phyloP scores from a whole-genome alignment of 2,797 vertebrate species.

The Otus scops region DNA sequence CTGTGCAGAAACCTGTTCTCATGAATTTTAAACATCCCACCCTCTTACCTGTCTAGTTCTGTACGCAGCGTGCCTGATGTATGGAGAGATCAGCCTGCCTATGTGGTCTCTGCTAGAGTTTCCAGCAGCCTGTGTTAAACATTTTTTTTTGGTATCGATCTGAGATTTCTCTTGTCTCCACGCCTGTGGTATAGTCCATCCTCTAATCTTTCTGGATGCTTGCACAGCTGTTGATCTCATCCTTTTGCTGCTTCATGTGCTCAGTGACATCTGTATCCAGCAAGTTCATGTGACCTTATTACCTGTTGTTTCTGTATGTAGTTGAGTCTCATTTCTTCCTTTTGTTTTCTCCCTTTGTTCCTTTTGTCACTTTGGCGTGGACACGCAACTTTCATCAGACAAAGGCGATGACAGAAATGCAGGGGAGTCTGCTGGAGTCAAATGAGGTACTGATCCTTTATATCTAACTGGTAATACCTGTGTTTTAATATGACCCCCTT shows the following conservation, averaged over 20 bases:
- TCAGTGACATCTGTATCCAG: not conserved
- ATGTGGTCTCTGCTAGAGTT: not conserved
- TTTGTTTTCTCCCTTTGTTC: conserved; percentile 66
- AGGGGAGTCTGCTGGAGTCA: conserved; percentile 67
- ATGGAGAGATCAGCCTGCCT: not conserved
- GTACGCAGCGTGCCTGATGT: accelerated
- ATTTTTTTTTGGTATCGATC: accelerated
- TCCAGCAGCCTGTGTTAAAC: not conserved
- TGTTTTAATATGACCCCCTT: not conserved
- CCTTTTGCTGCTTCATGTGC: not conserved
- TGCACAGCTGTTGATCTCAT: not conserved
- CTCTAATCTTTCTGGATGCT: not conserved
- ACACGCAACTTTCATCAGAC: conserved; percentile 63
- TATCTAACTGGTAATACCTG: not conserved
- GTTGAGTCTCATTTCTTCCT: conserved; percentile 60
- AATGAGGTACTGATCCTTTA: conserved; percentile 57
- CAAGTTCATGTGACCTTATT: not conserved
- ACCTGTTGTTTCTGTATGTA: conserved; percentile 23
- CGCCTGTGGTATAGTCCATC: not conserved
- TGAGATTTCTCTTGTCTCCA: not conserved
- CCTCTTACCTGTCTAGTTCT: not conserved
- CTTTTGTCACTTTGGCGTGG: conserved; percentile 53
- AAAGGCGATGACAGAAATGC: conserved; percentile 71
- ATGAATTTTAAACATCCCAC: not conserved
- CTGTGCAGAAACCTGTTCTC: not conserved